Percentiles rank a stretch among this genome's conserved stretches.
Conservation (phyloP, 2,888 invertebrate species). For the Gortyna flavago region DNA sequence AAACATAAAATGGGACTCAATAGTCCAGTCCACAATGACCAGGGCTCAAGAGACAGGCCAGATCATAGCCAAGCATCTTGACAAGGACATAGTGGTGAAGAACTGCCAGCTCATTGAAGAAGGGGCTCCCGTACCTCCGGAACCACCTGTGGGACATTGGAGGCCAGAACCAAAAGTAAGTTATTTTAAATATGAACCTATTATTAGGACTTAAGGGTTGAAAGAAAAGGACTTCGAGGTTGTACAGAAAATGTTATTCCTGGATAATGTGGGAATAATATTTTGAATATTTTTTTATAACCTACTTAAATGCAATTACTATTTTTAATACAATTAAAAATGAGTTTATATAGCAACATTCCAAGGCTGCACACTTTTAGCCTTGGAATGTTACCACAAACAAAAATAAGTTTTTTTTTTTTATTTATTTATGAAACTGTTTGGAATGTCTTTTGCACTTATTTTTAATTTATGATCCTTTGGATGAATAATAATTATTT, state of each 20-base stretch:
- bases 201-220: background rate
- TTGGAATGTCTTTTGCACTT: background rate
- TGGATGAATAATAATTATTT: background rate
- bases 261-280: background rate
- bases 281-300: background rate
- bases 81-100: slow-evolving; percentile 88
- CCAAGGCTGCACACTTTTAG: too few species aligned
- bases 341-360: background rate
- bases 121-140: slow-evolving; percentile 98
- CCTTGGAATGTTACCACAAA: background rate
- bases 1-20: slow-evolving; percentile 93
- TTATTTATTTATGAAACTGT: background rate
- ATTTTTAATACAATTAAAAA: background rate
- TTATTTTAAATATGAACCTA: slow-evolving; percentile 14
- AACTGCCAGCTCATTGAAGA: slow-evolving; percentile 95
- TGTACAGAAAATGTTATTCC: background rate
- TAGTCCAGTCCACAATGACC: slow-evolving; percentile 97
- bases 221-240: background rate
- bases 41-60: slow-evolving; percentile 97
- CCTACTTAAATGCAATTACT: background rate
- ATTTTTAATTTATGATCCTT: background rate
- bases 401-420: background rate
- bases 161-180: slow-evolving; percentile 92
- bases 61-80: slow-evolving; percentile 94
- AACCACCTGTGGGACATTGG: slow-evolving; percentile 97